A percentile compares a stretch with the other conserved stretches of the same genome.
phyloP scores from a whole-genome alignment of 2,888 invertebrate genomes.

The Doris montereyensis region DNA sequence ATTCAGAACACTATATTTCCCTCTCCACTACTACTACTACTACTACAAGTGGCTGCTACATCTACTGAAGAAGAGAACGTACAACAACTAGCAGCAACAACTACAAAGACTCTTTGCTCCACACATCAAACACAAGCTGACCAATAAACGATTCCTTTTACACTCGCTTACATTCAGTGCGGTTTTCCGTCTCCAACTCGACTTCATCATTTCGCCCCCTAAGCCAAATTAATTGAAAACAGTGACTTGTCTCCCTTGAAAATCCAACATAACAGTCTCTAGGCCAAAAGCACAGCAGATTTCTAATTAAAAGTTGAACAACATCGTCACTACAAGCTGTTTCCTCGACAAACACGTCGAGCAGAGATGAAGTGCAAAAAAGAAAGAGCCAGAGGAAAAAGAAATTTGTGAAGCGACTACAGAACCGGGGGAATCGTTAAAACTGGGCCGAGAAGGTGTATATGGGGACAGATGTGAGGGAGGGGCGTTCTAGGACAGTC shows the following conservation, averaged over 20 bases:
- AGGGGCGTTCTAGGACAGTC: not conserved
- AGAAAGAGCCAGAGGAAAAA: too few relatives aligned
- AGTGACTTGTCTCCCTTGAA: too few relatives aligned
- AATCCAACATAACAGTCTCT: not conserved
- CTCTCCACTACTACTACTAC: not conserved
- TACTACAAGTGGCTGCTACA: not conserved
- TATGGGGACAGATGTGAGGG: conserved; percentile 35
- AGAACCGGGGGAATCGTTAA: not conserved
- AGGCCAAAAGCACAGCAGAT: not conserved
- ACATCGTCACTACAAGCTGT: not conserved
- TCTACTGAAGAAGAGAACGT: too few relatives aligned
- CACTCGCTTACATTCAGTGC: too few relatives aligned
- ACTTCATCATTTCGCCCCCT: not conserved
- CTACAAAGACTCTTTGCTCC: too few relatives aligned
- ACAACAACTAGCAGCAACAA: too few relatives aligned
- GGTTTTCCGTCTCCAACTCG: too few relatives aligned
- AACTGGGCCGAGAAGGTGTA: not conserved
- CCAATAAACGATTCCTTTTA: too few relatives aligned
- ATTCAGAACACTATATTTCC: not conserved
- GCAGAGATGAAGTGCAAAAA: not conserved
- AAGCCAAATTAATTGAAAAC: not conserved
- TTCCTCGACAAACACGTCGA: not conserved
- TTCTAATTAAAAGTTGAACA: not conserved
- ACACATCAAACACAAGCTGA: too few relatives aligned
- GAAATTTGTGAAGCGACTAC: too few relatives aligned